Conservation (phyloP, 2,113 vertebrate genomes). For the Myrmophylax atrothorax region DNA sequence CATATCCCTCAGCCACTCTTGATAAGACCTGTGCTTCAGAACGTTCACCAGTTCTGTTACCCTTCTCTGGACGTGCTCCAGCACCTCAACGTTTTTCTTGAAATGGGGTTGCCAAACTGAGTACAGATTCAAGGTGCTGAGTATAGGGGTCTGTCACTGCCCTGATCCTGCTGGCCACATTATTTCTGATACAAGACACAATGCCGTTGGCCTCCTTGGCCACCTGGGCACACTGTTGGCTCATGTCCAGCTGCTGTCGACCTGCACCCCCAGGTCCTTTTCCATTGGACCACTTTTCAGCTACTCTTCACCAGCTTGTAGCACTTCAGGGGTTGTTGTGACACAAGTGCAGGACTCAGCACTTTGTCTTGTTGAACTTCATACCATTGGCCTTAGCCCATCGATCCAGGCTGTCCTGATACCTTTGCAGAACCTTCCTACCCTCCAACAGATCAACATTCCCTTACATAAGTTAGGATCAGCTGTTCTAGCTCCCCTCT, state of each 20-base stretch:
- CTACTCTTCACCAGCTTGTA: background rate
- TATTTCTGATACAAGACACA: background rate
- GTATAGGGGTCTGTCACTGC: too few species aligned
- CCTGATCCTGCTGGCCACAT: background rate
- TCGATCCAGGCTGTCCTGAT: background rate
- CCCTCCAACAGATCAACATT: background rate
- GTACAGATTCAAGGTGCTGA: background rate
- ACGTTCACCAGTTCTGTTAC: background rate
- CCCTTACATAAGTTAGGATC: accelerated
- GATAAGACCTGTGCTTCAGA: background rate
- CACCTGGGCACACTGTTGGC: background rate
- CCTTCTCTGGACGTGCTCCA: background rate
- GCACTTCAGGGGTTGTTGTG: background rate
- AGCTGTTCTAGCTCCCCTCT: background rate
- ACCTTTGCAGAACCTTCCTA: background rate
- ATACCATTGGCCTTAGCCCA: background rate
- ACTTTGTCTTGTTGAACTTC: background rate
- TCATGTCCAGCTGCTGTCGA: background rate
- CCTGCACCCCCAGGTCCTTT: background rate
- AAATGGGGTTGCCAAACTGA: background rate
- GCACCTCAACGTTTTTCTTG: background rate
- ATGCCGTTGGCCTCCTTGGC: background rate
- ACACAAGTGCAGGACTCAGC: background rate
- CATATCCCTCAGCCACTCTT: background rate
- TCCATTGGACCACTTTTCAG: background rate